phyloP scores from a whole-genome alignment of 2,797 vertebrate genomes.

The Knipowitschia caucasica region DNA sequence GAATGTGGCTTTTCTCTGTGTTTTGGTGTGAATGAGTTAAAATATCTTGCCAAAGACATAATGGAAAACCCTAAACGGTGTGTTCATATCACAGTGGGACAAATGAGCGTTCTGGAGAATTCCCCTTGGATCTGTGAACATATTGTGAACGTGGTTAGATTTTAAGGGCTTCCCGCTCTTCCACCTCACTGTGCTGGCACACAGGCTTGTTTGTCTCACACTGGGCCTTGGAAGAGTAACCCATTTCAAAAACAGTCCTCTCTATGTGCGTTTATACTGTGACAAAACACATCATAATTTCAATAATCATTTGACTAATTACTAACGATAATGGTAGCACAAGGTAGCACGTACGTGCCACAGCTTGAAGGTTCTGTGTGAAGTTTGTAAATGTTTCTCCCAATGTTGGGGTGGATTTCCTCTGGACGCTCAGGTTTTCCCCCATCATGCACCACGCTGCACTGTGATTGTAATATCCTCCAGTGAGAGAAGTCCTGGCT shows the following conservation, averaged over 20 bases:
- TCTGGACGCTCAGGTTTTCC: too few species aligned
- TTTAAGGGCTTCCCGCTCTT: constrained; percentile 57
- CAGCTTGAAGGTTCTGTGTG: too few species aligned
- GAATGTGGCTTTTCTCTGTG: not conserved
- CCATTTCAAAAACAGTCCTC: constrained; percentile 34
- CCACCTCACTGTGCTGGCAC: constrained; percentile 60
- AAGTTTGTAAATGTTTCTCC: too few species aligned
- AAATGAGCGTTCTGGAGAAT: constrained; percentile 51
- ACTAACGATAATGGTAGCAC: too few species aligned
- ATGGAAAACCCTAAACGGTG: constrained; percentile 46
- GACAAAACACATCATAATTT: not conserved
- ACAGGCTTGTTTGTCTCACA: constrained; percentile 45
- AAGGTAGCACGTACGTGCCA: too few species aligned
- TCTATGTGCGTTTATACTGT: constrained; percentile 10
- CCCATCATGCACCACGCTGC: too few species aligned
- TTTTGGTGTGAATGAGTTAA: constrained; percentile 19
- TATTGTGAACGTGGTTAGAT: constrained; percentile 51
- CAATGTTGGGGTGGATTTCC: too few species aligned
- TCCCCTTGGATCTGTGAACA: constrained; percentile 46
- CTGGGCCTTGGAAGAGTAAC: constrained; percentile 41
- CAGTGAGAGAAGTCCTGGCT: too few species aligned
- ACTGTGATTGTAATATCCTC: too few species aligned
- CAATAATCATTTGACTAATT: too few species aligned
- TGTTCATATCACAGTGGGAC: constrained; percentile 52
- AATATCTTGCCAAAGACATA: constrained; percentile 45